Percentiles rank a stretch among this genome's conserved stretches.
Conservation (phyloP, 35 echinoderm and acorn worm species). For the Ophiothrix spiculata region DNA sequence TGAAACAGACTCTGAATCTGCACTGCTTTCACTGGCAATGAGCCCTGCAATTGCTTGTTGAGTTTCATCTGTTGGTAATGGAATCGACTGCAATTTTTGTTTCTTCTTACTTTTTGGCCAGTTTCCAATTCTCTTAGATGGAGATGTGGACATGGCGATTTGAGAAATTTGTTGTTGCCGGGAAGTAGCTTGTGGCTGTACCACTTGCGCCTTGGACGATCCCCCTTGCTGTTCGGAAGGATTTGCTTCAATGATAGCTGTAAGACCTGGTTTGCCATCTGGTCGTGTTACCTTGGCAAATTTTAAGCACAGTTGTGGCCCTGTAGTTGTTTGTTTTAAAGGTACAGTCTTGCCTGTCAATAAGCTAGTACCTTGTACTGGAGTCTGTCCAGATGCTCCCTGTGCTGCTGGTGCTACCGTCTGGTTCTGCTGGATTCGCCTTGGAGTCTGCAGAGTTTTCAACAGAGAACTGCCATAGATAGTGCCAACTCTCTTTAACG, state of each 20-base stretch:
- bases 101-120: too few species aligned
- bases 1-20: too few species aligned
- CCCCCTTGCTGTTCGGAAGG: neutral
- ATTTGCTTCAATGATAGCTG: neutral
- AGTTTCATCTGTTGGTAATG: neutral
- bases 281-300: neutral
- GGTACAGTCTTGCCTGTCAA: too few species aligned
- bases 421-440: neutral
- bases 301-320: neutral
- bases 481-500: neutral
- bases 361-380: neutral
- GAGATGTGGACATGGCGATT: too few species aligned
- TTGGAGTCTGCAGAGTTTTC: neutral
- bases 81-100: too few species aligned
- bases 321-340: neutral
- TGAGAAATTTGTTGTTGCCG: too few species aligned
- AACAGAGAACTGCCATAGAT: neutral
- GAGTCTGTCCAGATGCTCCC: neutral
- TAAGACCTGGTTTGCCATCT: neutral
- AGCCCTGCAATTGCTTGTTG: neutral
- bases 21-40: neutral
- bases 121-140: too few species aligned
- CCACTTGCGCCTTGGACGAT: neutral
- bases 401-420: neutral
- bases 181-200: neutral